Base-by-base conservation (phyloP, 2,797 vertebrate genomes). In the Bryconaethiops microstoma region DNA sequence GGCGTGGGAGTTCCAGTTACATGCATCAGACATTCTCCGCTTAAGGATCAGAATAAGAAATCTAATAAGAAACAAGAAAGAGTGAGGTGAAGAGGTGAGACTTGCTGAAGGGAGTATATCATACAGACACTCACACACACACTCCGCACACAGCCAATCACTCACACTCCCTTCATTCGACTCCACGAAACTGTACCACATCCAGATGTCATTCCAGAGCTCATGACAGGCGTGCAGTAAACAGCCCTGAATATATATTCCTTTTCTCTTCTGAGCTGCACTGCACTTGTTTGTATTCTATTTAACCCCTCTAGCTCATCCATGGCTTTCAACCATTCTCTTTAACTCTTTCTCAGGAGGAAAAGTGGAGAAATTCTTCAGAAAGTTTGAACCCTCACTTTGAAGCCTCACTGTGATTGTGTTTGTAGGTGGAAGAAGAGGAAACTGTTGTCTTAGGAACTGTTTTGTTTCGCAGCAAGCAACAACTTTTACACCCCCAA, bases 181-280 rank as follows among this genome's bases (percentile, higher is more conserved):
- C 25, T 35, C 68, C 48, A 6, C 50, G 68, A 70, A 52, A 45
- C n/a, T 7, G 23, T 29, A 52, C 48, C 12, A 25, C 5, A 21
- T 69, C 67, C 67, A 45, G 42, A 48, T 70, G 48, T 23, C 48
- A 52, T 70, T 50, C 68, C 23, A 25, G n/a, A 52, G 23, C 68
- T 52, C 45, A 16, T 25, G 13, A 25, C 62, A 64, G 29, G 1
- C 19, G 19, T 21, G 65, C 65, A 68, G n/a, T 68, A 68, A 68
- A 21, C 35, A 29, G 12, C 45, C 45, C 16, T 17, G 62, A 13
- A 50, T 50, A 25, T 25, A 48, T 48, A 48, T 69, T 16, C 60
- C 13, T 62, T 5, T 35, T 16, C 14, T 64, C 59, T 17, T 17
- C 17, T 35, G 14, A 45, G 67, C n/a, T 23, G n/a, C 2, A 13